phyloP scores from a whole-genome alignment of 2,797 vertebrate genomes.

The Myiotriccus ornatus region DNA sequence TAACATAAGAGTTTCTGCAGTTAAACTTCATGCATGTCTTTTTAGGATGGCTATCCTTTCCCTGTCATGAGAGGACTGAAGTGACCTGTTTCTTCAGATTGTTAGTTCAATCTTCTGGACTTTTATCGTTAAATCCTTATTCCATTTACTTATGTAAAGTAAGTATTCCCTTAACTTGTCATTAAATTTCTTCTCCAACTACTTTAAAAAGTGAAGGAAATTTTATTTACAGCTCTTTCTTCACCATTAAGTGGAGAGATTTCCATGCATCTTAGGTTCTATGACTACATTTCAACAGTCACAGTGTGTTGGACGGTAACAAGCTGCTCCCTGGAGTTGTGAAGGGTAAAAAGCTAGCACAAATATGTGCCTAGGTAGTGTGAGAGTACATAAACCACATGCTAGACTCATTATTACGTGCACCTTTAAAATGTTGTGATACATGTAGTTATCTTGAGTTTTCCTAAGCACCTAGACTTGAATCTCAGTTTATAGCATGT shows the following conservation, averaged over 20 bases:
- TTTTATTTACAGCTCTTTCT: not conserved
- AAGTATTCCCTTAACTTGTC: not conserved
- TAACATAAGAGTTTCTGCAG: not conserved
- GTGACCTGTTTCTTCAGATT: not conserved
- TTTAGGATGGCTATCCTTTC: not conserved
- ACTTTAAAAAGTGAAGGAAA: not conserved
- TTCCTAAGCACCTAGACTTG: not conserved
- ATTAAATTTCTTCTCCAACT: not conserved
- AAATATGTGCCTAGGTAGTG: not conserved
- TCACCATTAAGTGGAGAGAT: not conserved
- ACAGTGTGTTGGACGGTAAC: not conserved
- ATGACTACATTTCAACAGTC: not conserved
- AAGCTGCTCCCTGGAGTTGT: not conserved
- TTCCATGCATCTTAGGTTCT: not conserved
- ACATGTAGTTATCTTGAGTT: not conserved
- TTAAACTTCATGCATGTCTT: not conserved
- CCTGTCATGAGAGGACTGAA: not conserved
- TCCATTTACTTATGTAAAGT: not conserved
- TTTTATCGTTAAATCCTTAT: not conserved
- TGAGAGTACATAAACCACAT: not conserved
- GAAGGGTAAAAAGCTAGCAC: not conserved
- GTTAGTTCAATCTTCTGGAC: not conserved
- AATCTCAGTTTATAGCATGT: not conserved
- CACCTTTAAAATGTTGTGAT: not conserved
- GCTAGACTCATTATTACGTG: not conserved